Evolutionary conservation across 2,113 vertebrate species (phyloP).

Genomic region (Formicarius rufipectus): DNA sequence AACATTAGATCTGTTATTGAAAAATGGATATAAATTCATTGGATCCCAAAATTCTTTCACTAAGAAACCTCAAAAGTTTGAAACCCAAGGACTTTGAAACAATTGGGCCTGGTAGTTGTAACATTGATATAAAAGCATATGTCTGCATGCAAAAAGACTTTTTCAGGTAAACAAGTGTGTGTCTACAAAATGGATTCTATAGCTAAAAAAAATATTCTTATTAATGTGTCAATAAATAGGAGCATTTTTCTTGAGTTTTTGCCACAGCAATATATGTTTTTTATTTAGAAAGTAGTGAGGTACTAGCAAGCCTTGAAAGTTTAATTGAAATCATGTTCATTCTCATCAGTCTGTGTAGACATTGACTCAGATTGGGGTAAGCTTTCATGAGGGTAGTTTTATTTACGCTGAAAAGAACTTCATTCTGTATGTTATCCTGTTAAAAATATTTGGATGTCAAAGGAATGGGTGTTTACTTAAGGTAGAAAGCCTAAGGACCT

Average conservation of each 20-base stretch:
- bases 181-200: neutral
- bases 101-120: neutral
- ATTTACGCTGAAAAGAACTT: neutral
- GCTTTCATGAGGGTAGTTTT: neutral
- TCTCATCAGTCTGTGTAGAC: neutral
- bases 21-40: neutral
- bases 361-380: neutral
- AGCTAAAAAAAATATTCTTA: no score
- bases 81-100: neutral
- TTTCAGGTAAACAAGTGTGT: neutral
- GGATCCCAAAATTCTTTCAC: neutral
- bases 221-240: neutral
- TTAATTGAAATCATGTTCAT: neutral
- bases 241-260: neutral
- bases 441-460: neutral
- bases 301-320: neutral
- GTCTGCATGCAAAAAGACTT: neutral
- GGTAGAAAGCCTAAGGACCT: neutral
- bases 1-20: neutral
- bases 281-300: neutral
- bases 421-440: neutral
- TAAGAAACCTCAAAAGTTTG: neutral
- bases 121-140: neutral
- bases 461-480: neutral
- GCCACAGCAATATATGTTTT: neutral